Percentiles rank a stretch among this genome's conserved stretches.
Conservation (phyloP, 30 jellyfish, hydroid and myxozoan genomes). For the Aurelia aurita region DNA sequence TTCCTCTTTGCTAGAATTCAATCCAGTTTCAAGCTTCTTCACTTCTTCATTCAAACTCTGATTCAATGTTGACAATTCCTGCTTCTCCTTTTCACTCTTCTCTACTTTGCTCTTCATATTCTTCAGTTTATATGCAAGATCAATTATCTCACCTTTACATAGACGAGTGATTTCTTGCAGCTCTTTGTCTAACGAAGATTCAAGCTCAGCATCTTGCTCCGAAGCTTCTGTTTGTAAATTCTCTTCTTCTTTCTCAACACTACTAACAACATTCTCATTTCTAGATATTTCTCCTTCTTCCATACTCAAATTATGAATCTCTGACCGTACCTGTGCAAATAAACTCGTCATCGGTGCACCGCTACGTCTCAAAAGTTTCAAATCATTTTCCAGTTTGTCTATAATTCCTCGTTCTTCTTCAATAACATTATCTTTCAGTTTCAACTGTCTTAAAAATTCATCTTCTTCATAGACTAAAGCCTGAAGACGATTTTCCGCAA, state of each 20-base stretch:
- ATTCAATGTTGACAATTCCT: conserved; percentile 50
- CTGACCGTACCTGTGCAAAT: conserved; percentile 35
- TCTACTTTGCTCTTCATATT: conserved; percentile 16
- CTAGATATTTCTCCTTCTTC: neutral
- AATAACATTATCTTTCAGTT: conserved; percentile 6
- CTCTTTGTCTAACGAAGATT: conserved; percentile 37
- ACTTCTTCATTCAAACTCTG: conserved; percentile 61
- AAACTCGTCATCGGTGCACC: conserved; percentile 5
- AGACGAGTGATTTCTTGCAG: conserved; percentile 51
- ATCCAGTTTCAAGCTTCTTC: conserved; percentile 42
- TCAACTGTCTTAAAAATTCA: conserved; percentile 7
- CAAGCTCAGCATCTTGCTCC: neutral
- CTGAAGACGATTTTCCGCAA: conserved; percentile 11
- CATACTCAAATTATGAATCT: conserved; percentile 39
- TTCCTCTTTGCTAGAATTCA: conserved; percentile 47
- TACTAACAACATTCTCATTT: neutral
- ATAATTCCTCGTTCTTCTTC: conserved; percentile 17
- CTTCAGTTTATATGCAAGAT: conserved; percentile 55
- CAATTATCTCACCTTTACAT: conserved; percentile 58
- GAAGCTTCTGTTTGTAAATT: neutral
- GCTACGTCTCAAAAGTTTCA: neutral
- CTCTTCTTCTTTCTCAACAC: neutral
- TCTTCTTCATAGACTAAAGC: conserved; percentile 6
- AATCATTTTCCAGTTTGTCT: neutral
- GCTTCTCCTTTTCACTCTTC: conserved; percentile 50